phyloP scores from a whole-genome alignment of 2,888 invertebrate genomes.

The Strigamia maritima region DNA sequence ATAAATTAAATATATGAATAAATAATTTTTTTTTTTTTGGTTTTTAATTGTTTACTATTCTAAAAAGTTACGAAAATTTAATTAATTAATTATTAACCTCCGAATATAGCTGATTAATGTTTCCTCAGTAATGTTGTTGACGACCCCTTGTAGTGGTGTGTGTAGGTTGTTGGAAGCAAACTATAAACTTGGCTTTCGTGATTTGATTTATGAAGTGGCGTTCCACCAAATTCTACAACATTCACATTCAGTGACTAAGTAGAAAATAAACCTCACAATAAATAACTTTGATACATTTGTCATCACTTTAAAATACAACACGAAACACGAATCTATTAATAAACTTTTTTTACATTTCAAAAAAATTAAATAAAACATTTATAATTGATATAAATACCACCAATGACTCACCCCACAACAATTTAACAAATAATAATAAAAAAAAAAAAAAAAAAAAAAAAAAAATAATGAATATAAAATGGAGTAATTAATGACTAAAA shows the following conservation, averaged over 20 bases:
- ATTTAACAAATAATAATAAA: not conserved
- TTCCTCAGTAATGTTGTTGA: not conserved
- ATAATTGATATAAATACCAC: not conserved
- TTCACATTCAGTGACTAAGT: not conserved
- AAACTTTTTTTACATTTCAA: no score
- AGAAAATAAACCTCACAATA: constrained; percentile 4
- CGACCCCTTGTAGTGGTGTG: not conserved
- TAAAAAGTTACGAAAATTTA: no score
- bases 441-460: not conserved
- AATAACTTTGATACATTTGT: not conserved
- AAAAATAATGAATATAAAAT: not conserved
- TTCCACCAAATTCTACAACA: constrained; percentile 4
- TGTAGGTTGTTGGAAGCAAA: not conserved
- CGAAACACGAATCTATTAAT: no score
- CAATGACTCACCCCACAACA: not conserved
- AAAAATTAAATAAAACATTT: no score
- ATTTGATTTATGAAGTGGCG: not conserved
- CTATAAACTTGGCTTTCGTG: not conserved
- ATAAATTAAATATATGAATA: no score
- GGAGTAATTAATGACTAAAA: not conserved
- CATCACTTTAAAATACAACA: not conserved
- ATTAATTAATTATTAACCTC: not conserved
- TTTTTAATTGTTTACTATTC: no score
- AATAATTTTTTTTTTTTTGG: no score
- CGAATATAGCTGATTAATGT: not conserved